Base-by-base conservation (phyloP, 2,113 vertebrate genomes). In the Calypte anna region DNA sequence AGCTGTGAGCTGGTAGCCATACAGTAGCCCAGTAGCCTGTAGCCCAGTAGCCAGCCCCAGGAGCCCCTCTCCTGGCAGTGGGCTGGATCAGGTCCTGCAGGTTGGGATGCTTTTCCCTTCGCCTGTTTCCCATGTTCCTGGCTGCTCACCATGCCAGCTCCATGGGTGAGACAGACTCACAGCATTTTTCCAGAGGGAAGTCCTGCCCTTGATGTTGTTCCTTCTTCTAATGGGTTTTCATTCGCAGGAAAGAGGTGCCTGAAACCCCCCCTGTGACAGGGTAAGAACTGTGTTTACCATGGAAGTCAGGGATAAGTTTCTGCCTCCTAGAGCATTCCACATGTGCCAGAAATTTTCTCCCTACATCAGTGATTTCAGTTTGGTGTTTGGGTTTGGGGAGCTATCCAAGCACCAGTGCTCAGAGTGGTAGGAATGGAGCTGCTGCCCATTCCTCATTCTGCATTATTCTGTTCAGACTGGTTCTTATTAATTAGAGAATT, bases 331-430 rank as follows among this genome's bases (percentile, higher is more conserved):
- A 23, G 53, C 46, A 3, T 43, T 61, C 10, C 51, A 27, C n/a
- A 3, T 27, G 0, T 4, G 2, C 53, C 6, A 7, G 54, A 36
- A 23, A 5, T 25, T 20, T 31, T 33, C 50, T 57, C 24, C 58
- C 36, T 9, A 0, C 1, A 6, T 24, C 73, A 50, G 63, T 2
- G 68, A 17, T n/a, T 80, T 28, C 61, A 63, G 70, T 48, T 62
- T 4, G 4, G 20, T 0, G 1, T 1, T 1, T 28, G 40, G 11
- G 0, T 18, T 57, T 38, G 70, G 66, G 57, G 18, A 44, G 40
- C 10, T 23, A 1, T 22, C 51, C 6, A 3, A 73, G 24, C 43
- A 30, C 15, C 25, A 23, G 4, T 2, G 8, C 28, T 23, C 23
- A 53, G 46, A 66, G 24, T 43, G 73, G 46, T 46, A 73, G 33